A percentile compares a stretch with the other conserved stretches of the same genome.
Evolutionary conservation across 1,140 invertebrate genomes (phyloP).

Genomic region (Drusus annulatus): DNA sequence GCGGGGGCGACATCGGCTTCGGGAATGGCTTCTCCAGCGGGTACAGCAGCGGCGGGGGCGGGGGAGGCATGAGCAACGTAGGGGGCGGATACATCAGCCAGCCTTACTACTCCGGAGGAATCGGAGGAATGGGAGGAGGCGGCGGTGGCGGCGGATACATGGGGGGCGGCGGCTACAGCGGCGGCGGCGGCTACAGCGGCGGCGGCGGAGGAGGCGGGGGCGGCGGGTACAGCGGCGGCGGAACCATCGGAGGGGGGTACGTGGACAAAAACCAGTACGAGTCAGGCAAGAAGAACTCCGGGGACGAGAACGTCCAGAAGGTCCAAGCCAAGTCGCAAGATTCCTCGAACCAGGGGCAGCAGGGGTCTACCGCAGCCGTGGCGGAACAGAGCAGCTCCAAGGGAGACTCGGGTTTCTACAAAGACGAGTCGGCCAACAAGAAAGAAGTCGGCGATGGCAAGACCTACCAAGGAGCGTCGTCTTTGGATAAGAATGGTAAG

Average conservation of each 20-base stretch:
- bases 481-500: slow-evolving; percentile 72
- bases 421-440: slow-evolving; percentile 71
- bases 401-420: slow-evolving; percentile 73
- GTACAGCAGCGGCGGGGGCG: slow-evolving; percentile 58
- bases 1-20: slow-evolving; percentile 62
- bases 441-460: slow-evolving; percentile 73
- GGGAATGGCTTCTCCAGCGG: slow-evolving; percentile 61
- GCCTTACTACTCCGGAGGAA: slow-evolving; percentile 29
- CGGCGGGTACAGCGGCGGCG: slow-evolving; percentile 62
- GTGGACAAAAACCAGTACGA: slow-evolving; percentile 72
- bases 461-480: slow-evolving; percentile 71
- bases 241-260: slow-evolving; percentile 69
- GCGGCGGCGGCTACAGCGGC: slow-evolving; percentile 46
- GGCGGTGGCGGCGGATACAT: slow-evolving; percentile 60
- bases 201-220: slow-evolving; percentile 55
- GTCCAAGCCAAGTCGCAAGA: slow-evolving; percentile 70
- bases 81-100: slow-evolving; percentile 60
- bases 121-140: slow-evolving; percentile 59
- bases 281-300: slow-evolving; percentile 71
- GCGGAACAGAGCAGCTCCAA: slow-evolving; percentile 70
- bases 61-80: slow-evolving; percentile 62
- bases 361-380: slow-evolving; percentile 70
- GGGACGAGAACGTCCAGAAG: slow-evolving; percentile 71
- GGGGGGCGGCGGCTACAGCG: slow-evolving; percentile 56
- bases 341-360: slow-evolving; percentile 69